Percentiles rank a stretch among this genome's conserved stretches.
phyloP scores from a whole-genome alignment of 2,797 vertebrate genomes.

The Myotis pilosus region DNA sequence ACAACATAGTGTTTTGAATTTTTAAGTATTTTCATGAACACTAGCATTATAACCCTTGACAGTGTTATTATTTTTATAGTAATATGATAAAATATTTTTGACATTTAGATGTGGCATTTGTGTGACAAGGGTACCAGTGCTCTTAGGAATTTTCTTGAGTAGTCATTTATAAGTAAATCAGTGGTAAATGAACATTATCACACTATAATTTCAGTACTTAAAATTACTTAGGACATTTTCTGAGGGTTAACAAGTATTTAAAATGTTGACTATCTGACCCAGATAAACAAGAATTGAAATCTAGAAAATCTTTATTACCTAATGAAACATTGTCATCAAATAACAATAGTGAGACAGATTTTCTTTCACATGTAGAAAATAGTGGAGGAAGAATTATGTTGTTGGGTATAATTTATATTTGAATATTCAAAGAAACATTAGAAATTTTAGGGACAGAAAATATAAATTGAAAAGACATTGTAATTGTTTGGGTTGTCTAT shows the following conservation, averaged over 20 bases:
- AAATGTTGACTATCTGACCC: background rate
- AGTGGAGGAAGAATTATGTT: background rate
- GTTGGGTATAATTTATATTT: background rate
- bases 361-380: constrained; percentile 3
- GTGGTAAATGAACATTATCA: background rate
- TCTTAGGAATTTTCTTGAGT: background rate
- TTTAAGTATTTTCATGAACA: background rate
- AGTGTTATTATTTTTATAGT: background rate
- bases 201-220: background rate
- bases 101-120: background rate
- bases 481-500: background rate
- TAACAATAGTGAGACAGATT: background rate
- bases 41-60: background rate
- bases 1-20: background rate
- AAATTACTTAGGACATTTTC: background rate
- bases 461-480: background rate
- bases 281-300: background rate
- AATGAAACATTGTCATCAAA: background rate
- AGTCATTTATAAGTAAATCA: background rate
- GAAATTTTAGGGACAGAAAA: background rate
- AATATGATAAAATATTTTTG: background rate
- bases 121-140: background rate
- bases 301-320: background rate
- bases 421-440: background rate
- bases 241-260: background rate